Base-by-base conservation (phyloP, 2,888 invertebrate genomes). In the Zygothrica quintamaculata region DNA sequence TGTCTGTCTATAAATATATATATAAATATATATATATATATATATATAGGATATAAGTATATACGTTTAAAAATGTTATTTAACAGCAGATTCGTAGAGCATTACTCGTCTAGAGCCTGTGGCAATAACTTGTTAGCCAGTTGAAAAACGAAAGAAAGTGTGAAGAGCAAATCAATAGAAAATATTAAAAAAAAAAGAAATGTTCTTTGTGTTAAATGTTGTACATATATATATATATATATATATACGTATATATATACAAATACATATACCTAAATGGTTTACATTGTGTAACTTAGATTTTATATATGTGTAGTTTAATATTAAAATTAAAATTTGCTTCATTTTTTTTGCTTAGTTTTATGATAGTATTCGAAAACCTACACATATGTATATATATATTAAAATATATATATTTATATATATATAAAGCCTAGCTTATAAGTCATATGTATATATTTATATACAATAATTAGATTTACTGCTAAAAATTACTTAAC, bases 381-480 rank as follows among this genome's bases (percentile, higher is more conserved):
- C n/a, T n/a, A n/a, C n/a, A n/a, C n/a, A n/a, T n/a, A n/a, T n/a
- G n/a, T n/a, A n/a, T n/a, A n/a, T n/a, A n/a, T n/a, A n/a, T n/a
- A n/a, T n/a, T n/a, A n/a, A n/a, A n/a, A n/a, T n/a, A 22, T 22
- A 22, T 22, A 22, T 22, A 22, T 22, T 2, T 3, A 22, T 36
- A 37, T 44, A 66, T 53, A 33, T 53, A 40, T 72, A 77, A 68
- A 59, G 57, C 33, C 13, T 78, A 78, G 53, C 18, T 34, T 9
- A 0, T 75, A 78, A 79, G 75, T 36, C 22, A 13, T 78, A 22
- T 5, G 18, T 22, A 5, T 22, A 5, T 22, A 22, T 22, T 77
- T 78, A 80, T 16, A 78, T n/a, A n/a, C n/a, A n/a, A n/a, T 75
- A 75, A n/a, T 40, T 59, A 64, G 39, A 12, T 16, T 18, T 36